Evolutionary conservation across 2,797 vertebrate species (phyloP).

Genomic region (Oreochromis mossambicus): DNA sequence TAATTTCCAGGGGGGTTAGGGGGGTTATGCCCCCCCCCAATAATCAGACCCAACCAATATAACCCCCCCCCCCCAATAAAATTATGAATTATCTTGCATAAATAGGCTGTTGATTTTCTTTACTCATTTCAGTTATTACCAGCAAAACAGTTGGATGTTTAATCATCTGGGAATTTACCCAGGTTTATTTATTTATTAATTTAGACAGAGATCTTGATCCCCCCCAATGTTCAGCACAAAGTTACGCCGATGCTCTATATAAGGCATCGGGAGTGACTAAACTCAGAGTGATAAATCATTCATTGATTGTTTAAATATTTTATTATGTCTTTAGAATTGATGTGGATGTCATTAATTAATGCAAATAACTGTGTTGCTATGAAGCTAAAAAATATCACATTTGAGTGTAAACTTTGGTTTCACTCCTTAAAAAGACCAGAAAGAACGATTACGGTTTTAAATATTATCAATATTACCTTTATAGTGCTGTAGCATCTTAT

Average conservation of each 20-base stretch:
- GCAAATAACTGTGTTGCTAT: neutral
- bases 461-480: constrained; percentile 76
- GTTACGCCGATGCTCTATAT: neutral
- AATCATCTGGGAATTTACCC: no score
- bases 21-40: no score
- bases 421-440: neutral
- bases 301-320: neutral
- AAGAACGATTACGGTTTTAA: neutral
- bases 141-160: no score
- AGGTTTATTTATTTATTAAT: no score
- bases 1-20: neutral
- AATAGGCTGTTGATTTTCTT: no score
- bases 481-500: constrained; percentile 93
- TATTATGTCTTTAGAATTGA: neutral
- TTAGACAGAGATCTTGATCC: no score
- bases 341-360: neutral
- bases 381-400: neutral
- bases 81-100: no score
- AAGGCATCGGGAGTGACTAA: neutral
- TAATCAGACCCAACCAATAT: no score
- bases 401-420: neutral
- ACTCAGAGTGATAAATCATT: neutral
- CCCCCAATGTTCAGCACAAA: no score
- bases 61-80: no score
- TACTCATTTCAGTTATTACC: no score